Conservation (phyloP, 2,113 vertebrate species). For the Tachuris rubrigastra region DNA sequence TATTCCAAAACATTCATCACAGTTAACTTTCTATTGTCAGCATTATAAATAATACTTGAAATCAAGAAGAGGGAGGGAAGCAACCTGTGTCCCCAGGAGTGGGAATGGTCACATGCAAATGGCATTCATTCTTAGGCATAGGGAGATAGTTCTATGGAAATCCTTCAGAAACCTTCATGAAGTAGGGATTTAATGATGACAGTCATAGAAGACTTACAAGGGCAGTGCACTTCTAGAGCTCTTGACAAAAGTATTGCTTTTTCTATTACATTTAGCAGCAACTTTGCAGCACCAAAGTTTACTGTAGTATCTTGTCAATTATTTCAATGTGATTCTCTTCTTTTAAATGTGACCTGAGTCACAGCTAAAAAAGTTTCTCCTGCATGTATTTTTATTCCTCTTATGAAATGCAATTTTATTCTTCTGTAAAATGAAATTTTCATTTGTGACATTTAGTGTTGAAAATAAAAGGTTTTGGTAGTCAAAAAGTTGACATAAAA, state of each 20-base stretch:
- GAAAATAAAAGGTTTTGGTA: neutral
- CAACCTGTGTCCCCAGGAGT: neutral
- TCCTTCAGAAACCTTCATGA: neutral
- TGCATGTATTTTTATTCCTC: neutral
- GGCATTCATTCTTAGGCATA: fast-evolving
- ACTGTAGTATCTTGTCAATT: fast-evolving
- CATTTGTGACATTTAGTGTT: neutral
- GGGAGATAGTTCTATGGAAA: neutral
- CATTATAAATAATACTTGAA: neutral
- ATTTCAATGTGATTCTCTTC: neutral
- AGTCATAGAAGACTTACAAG: neutral
- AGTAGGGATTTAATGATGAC: neutral
- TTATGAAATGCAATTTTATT: neutral
- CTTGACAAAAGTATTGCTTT: neutral
- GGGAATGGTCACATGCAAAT: fast-evolving
- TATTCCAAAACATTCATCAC: neutral
- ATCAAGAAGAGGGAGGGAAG: neutral
- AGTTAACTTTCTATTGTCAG: neutral
- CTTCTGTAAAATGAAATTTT: neutral
- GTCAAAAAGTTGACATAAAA: neutral
- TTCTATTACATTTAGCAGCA: neutral
- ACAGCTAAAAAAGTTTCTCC: neutral
- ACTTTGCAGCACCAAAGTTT: neutral
- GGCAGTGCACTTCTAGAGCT: neutral
- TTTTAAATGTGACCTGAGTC: neutral